Base-by-base conservation (phyloP, 2,113 vertebrate species). In the Lynx canadensis region DNA sequence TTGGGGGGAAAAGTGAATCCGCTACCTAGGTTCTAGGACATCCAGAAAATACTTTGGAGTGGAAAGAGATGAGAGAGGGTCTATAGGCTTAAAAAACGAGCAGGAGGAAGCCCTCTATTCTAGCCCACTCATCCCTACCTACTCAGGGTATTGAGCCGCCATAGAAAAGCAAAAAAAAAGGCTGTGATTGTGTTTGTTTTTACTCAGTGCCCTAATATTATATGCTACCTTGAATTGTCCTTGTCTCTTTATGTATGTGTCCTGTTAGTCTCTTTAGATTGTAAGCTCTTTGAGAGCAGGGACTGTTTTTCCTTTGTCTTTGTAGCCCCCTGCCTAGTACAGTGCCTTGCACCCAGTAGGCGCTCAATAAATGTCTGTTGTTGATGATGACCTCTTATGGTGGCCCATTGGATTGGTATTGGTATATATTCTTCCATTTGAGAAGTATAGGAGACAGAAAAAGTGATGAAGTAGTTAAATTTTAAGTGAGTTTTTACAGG, bases 291-390 rank as follows among this genome's bases (percentile, higher is more conserved):
- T 66, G 89, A 93, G 81, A 93, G 96, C 96, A 97, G 78, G 68
- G 73, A 84, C 93, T 79, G 7, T 96, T 96, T 91, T 73, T 95
- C 73, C 19, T 96, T 79, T 89, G 82, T 97, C 94, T 97, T 83
- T 97, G 98, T 97, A 97, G 88, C 86, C 89, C 66, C n/a, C 16
- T 66, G 82, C 88, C 96, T 87, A 97, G 92, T 76, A 90, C 84
- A 96, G 97, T 97, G 97, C 96, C 97, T 97, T 97, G 96, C 73
- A 96, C 84, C 97, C 92, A 96, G 94, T 93, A 94, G 98, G 96
- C 87, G 1, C 96, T 95, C 83, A 98, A 97, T 98, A 97, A 98
- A 98, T 86, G 91, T 97, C 96, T 98, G 95, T 97, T 97, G 96
- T 95, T 97, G 57, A 86, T 95, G 33, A 96, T 89, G 33, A 86